Conservation (phyloP, 2,888 invertebrate species). For the Cephus pulcher region DNA sequence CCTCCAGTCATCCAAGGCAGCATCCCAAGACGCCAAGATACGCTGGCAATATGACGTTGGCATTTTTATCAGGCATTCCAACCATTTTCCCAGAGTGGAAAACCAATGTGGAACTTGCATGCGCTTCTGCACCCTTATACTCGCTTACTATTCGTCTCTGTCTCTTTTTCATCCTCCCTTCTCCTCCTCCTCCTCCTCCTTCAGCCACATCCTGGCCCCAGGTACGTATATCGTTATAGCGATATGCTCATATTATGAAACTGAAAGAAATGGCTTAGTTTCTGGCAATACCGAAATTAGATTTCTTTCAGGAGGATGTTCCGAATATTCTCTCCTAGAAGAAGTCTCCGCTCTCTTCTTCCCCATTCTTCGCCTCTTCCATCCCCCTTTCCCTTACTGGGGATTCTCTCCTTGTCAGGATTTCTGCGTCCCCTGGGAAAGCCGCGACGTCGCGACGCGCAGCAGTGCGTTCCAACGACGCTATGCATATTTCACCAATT, state of each 20-base stretch:
- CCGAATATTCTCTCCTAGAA: slow-evolving; percentile 47
- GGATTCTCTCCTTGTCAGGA: slow-evolving; percentile 33
- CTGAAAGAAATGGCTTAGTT: slow-evolving; percentile 52
- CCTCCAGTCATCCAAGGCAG: background rate
- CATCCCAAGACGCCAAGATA: background rate
- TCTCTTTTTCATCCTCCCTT: too few species aligned
- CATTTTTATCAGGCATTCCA: background rate
- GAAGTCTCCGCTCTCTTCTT: background rate
- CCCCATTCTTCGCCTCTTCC: slow-evolving; percentile 21
- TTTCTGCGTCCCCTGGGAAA: slow-evolving; percentile 49
- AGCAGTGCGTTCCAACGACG: slow-evolving; percentile 39
- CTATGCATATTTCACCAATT: slow-evolving; percentile 62
- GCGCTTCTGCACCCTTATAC: background rate
- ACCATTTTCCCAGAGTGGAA: background rate
- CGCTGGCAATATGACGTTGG: background rate
- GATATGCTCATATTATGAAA: slow-evolving; percentile 38
- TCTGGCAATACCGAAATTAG: slow-evolving; percentile 49
- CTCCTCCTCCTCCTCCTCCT: too few species aligned
- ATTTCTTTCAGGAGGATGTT: slow-evolving; percentile 55
- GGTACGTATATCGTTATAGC: background rate
- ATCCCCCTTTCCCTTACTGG: background rate
- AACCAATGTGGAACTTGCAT: background rate
- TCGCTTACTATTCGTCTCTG: background rate
- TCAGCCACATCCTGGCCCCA: background rate
- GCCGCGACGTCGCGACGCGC: slow-evolving; percentile 46